phyloP scores from a whole-genome alignment of 1,140 invertebrate species.

The Oppia nitens region DNA sequence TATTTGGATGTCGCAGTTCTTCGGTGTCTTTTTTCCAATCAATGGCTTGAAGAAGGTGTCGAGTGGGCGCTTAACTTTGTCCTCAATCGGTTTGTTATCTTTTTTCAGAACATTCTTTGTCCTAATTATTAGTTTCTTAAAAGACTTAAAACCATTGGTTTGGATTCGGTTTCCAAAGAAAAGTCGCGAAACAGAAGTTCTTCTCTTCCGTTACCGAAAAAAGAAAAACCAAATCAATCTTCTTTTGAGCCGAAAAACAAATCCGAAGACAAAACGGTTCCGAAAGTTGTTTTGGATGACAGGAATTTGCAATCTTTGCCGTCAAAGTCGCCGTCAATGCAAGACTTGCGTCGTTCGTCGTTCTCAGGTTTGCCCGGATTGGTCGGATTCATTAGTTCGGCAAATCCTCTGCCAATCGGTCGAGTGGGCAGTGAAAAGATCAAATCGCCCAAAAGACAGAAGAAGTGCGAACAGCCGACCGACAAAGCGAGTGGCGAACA shows the following conservation, averaged over 20 bases:
- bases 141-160: conserved; percentile 59
- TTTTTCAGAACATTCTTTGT: conserved; percentile 5
- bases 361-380: conserved; percentile 17
- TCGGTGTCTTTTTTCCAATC: conserved; percentile 84
- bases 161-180: conserved; percentile 49
- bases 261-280: not conserved
- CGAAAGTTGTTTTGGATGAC: not conserved
- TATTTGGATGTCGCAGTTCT: conserved; percentile 90
- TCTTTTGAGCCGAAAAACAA: conserved; percentile 21
- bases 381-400: conserved; percentile 2
- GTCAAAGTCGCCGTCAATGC: conserved; percentile 30
- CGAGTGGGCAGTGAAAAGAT: conserved; percentile 11
- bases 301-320: not conserved
- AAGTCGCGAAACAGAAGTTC: conserved; percentile 66
- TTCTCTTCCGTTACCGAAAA: conserved; percentile 81
- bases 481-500: not conserved
- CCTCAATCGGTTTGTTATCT: conserved; percentile 45
- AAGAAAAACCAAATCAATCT: conserved; percentile 66
- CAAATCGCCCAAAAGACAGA: conserved; percentile 10
- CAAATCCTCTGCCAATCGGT: conserved; percentile 6
- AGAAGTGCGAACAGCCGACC: not conserved
- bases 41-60: conserved; percentile 95
- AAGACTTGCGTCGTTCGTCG: conserved; percentile 20
- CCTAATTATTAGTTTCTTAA: conserved; percentile 7
- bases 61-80: conserved; percentile 92